Evolutionary conservation across 1,140 invertebrate species (phyloP), one percentile per base, ranked within the genome.

Genomic region (Lordiphosa mommai): DNA sequence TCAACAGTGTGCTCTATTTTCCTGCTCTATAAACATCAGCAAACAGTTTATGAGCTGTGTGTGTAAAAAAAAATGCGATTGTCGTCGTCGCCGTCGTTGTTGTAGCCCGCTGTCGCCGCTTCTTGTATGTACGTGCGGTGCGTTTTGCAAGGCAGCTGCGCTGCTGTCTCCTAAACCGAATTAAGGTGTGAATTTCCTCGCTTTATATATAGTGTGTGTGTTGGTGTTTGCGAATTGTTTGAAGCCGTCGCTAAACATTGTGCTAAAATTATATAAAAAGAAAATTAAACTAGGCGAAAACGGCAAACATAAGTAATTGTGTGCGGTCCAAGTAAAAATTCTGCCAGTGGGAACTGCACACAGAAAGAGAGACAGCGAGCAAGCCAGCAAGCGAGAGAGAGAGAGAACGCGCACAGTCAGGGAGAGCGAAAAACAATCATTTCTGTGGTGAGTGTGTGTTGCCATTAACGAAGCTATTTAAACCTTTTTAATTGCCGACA

Each of bases 91-190:
- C 33, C 30, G 46, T 38, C 41, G 33, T 30, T 32, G 50, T 53
- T 49, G 56, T 48, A 47, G 57, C 57, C 46, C 30, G 48, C 51
- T 65, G 61, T 73, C 56, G 55, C 61, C 65, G 66, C 27, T 27
- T 46, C 10, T 43, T 23, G 43, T 49, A 49, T 36, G 46, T 69
- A 69, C 66, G 66, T 69, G 61, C 66, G 66, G 56, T 61, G 66
- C 66, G 66, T 67, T 71, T 71, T 61, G 61, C 63, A 71, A 48
- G 63, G 67, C 63, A 71, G 67, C 63, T 71, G 67, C 67, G 61
- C 58, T 65, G 61, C 40, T 43, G 40, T 17, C 40, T 43, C 40
- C 49, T 67, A 66, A 51, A 34, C 67, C 51, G 34, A 55, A 70
- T 36, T 41, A 70, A 70, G 66, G 66, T 70, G 66, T 70, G 61